phyloP scores from a whole-genome alignment of 2,888 invertebrate genomes.

The Synergus umbraculus region DNA sequence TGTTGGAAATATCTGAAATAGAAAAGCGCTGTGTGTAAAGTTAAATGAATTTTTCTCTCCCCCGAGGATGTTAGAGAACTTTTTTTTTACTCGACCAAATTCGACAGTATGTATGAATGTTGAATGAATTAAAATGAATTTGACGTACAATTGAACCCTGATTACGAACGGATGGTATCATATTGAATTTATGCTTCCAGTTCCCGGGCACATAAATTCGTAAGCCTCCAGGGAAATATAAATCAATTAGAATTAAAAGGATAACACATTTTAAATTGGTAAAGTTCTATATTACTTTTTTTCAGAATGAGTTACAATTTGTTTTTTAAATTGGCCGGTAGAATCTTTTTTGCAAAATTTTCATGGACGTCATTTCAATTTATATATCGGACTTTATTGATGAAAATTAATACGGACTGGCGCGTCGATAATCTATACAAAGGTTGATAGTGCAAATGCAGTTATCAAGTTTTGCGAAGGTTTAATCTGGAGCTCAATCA shows the following conservation, averaged over 20 bases:
- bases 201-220: not conserved
- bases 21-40: not conserved
- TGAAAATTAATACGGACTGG: too few species aligned
- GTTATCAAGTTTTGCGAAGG: not conserved
- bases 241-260: not conserved
- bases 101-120: not conserved
- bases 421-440: too few species aligned
- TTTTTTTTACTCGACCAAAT: not conserved
- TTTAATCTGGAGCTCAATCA: slow-evolving; percentile 57
- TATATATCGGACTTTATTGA: too few species aligned
- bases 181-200: not conserved
- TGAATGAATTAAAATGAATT: slow-evolving; percentile 5
- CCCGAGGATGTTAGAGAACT: not conserved
- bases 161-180: not conserved
- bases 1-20: slow-evolving; percentile 19
- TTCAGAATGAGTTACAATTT: not conserved
- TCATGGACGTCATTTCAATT: too few species aligned
- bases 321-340: not conserved
- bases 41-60: slow-evolving; percentile 6
- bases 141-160: not conserved
- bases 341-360: too few species aligned
- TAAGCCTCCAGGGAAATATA: not conserved
- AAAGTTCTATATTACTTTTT: not conserved
- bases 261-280: not conserved
- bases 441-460: not conserved